A percentile compares a stretch with the other conserved stretches of the same genome.
Conservation (phyloP, 2,113 vertebrate species). For the Larimichthys crocea region DNA sequence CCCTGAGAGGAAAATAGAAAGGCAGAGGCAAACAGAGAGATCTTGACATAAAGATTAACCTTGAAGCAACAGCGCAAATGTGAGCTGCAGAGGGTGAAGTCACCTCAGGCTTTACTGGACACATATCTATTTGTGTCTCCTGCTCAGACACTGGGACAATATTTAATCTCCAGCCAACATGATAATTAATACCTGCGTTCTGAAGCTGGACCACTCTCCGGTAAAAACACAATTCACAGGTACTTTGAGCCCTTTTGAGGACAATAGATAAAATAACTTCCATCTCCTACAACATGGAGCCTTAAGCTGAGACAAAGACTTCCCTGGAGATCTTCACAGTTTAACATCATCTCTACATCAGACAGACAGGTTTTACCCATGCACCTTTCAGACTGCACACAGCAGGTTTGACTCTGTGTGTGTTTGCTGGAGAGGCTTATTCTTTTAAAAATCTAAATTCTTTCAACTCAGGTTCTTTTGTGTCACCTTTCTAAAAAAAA, state of each 20-base stretch:
- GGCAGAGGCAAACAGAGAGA: constrained; percentile 38
- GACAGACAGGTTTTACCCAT: not conserved
- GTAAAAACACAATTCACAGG: not conserved
- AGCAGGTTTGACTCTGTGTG: not conserved
- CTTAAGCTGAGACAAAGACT: constrained; percentile 12
- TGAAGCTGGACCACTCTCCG: not conserved
- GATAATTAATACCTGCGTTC: constrained; percentile 9
- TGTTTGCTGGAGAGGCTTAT: not conserved
- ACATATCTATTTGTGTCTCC: constrained; percentile 18
- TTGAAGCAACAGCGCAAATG: constrained; percentile 56
- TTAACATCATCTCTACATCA: constrained; percentile 1
- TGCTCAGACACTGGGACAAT: constrained; percentile 24
- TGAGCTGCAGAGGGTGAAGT: constrained; percentile 33
- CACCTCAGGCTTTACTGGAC: constrained; percentile 29
- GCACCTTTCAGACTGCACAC: not conserved
- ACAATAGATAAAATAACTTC: not conserved
- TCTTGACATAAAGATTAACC: constrained; percentile 62
- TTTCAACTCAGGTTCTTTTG: constrained; percentile 9
- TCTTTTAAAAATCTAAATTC: constrained; percentile 23
- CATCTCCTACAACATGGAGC: not conserved
- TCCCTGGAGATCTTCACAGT: not conserved
- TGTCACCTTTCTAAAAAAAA: constrained; percentile 36
- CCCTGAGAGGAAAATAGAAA: constrained; percentile 48
- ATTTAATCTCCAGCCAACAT: constrained; percentile 20
- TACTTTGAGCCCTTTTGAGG: not conserved